These are phyloP conservation scores for Sesamia nonagrioides DNA, from an alignment of 1,140 invertebrate genomes.

Conservation along the genomic window DNA sequence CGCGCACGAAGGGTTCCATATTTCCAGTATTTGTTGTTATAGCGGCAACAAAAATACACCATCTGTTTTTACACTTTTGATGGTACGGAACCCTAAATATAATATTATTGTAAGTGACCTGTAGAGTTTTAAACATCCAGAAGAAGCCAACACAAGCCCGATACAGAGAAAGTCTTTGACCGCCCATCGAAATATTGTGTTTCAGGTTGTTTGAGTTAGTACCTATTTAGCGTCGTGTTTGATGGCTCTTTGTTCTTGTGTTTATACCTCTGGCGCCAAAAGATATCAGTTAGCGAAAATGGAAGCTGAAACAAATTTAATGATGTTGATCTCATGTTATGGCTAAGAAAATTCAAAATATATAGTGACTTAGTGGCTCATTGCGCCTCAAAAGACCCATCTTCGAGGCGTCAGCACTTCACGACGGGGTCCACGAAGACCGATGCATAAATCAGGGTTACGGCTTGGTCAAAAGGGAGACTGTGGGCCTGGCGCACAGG, in stretches of 20 bases:
- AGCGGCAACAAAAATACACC: no score
- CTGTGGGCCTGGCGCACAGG: no score
- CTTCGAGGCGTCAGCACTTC: no score
- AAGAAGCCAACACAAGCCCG: no score
- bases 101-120: background rate
- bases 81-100: background rate
- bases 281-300: background rate
- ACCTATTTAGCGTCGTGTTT: background rate
- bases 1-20: no score
- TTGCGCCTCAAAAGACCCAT: background rate
- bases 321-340: background rate
- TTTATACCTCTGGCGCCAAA: slow-evolving; percentile 7
- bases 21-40: no score
- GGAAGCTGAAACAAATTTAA: background rate
- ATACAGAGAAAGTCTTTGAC: background rate
- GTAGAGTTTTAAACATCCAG: no score
- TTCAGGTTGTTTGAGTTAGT: background rate
- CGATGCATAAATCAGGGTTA: no score
- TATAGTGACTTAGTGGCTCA: background rate
- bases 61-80: no score
- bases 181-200: slow-evolving; percentile 7
- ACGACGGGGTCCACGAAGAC: no score
- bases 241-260: slow-evolving; percentile 9
- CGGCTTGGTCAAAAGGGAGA: no score
- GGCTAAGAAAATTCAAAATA: background rate